Evolutionary conservation across 2,888 invertebrate species (phyloP).

Genomic region (Drosophila greeni): DNA sequence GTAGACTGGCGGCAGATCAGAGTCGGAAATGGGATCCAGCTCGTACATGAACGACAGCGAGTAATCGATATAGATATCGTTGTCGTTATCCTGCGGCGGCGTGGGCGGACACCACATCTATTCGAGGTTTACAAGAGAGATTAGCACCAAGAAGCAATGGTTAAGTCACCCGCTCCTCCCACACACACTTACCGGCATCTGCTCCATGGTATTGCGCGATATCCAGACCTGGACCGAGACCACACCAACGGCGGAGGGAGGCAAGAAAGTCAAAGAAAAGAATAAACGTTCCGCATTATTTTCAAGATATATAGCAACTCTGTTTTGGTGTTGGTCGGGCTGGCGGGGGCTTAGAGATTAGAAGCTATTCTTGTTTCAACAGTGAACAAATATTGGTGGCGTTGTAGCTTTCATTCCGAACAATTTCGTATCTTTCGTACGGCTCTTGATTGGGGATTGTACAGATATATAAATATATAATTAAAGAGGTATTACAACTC

Average conservation of each 20-base stretch:
- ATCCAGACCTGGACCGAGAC: slow-evolving; percentile 85
- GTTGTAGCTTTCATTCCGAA: slow-evolving; percentile 64
- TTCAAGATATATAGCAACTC: slow-evolving; percentile 71
- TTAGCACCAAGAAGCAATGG: background rate
- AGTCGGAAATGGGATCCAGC: slow-evolving; percentile 85
- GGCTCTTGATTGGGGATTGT: slow-evolving; percentile 10
- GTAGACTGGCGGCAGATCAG: slow-evolving; percentile 88
- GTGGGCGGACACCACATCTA: slow-evolving; percentile 99
- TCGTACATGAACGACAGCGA: slow-evolving; percentile 93
- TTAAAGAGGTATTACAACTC: slow-evolving; percentile 12
- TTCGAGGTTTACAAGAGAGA: slow-evolving; percentile 18
- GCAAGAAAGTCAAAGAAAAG: slow-evolving; percentile 67
- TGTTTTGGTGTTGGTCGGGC: slow-evolving; percentile 74
- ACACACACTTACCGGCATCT: slow-evolving; percentile 87
- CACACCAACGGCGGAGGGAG: slow-evolving; percentile 12
- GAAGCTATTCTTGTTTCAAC: slow-evolving; percentile 46
- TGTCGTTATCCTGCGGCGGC: slow-evolving; percentile 91
- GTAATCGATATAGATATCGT: slow-evolving; percentile 93
- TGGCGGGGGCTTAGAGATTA: slow-evolving; percentile 31
- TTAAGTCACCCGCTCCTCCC: background rate
- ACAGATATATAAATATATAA: background rate
- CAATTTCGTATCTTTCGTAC: slow-evolving; percentile 56
- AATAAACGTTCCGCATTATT: slow-evolving; percentile 74
- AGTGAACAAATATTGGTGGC: slow-evolving; percentile 73
- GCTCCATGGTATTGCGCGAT: slow-evolving; percentile 84